Conservation (phyloP, 1,140 invertebrate genomes). For the Drosophila arizonae region DNA sequence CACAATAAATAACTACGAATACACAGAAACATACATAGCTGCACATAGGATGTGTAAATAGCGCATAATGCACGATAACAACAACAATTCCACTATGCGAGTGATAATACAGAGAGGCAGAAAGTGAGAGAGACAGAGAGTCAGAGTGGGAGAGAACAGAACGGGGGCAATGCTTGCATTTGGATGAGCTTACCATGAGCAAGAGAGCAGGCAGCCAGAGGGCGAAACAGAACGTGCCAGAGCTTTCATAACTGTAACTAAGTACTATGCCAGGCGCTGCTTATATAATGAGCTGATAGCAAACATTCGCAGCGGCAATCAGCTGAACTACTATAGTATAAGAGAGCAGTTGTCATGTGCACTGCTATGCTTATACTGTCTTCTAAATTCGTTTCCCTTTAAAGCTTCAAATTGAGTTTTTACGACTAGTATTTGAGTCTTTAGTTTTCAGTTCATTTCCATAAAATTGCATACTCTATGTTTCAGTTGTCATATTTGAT, state of each 20-base stretch:
- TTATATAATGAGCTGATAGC: slow-evolving; percentile 49
- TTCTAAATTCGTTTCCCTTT: too few species aligned
- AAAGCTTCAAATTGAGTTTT: too few species aligned
- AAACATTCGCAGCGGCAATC: slow-evolving; percentile 3
- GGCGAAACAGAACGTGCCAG: not conserved
- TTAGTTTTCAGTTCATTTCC: not conserved
- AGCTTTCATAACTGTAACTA: slow-evolving; percentile 31
- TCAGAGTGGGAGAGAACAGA: slow-evolving; percentile 16
- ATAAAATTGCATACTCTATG: slow-evolving; percentile 1
- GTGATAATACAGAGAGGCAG: slow-evolving; percentile 28
- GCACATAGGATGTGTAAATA: slow-evolving; percentile 31
- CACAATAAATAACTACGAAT: slow-evolving; percentile 20
- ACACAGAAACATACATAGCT: not conserved
- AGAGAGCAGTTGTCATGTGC: not conserved
- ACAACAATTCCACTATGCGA: slow-evolving; percentile 51
- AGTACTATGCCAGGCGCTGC: slow-evolving; percentile 12
- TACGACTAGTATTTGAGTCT: too few species aligned
- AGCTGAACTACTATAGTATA: not conserved
- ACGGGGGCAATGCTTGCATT: slow-evolving; percentile 25
- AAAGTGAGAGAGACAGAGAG: slow-evolving; percentile 8
- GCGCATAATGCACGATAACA: slow-evolving; percentile 56
- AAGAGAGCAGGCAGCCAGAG: slow-evolving; percentile 12
- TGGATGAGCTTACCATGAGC: slow-evolving; percentile 5
- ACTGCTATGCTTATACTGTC: too few species aligned
- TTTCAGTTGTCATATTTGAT: slow-evolving; percentile 22